Base-by-base conservation (phyloP, 1,140 invertebrate genomes). In the Phymorhynchus buccinoides region DNA sequence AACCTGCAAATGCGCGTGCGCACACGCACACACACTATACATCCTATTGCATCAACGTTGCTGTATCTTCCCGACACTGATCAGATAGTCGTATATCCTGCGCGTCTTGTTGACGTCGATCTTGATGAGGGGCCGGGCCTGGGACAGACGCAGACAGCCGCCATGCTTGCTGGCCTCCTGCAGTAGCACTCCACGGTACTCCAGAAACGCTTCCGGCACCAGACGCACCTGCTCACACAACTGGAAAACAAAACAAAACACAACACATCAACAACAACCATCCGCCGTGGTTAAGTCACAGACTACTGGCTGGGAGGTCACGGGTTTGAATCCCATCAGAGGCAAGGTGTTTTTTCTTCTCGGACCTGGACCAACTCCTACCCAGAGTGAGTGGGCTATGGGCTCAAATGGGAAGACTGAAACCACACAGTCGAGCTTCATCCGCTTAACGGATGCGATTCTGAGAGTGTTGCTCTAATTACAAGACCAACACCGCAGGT, bases 91-190 rank as follows among this genome's bases (percentile, higher is more conserved):
- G 94, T 96, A 98, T 71, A 98, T 95, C 92, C 97, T 97, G 83
- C 97, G 95, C 3, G 97, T 98, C 93, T 98, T 98, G 93, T 98
- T 98, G 1, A 98, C 97, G 95, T 98, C 97, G 86, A 98, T 98
- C 93, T 97, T 98, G 18, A 98, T 95, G 12, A 98, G 93, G 44
- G 94, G 94, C 73, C 97, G 94, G 0, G 97, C 97, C 91, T 97
- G 96, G 32, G 96, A 95, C 37, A 98, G 93, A 85, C 95, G 95
- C 14, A 98, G 92, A 2, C 96, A 96, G 80, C 95, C 94, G 37
- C 86, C 71, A 44, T 92, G 88, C 73, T 92, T 89, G 83, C 95
- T 94, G 92, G 96, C 96, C 90, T 98, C 97, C 1, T 94, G 91
- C 37, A 97, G 95, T 12, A 98, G 92, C 68, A 96, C 93, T 12